phyloP scores from a whole-genome alignment of 2,888 invertebrate genomes.

The Drosophila helvetica region DNA sequence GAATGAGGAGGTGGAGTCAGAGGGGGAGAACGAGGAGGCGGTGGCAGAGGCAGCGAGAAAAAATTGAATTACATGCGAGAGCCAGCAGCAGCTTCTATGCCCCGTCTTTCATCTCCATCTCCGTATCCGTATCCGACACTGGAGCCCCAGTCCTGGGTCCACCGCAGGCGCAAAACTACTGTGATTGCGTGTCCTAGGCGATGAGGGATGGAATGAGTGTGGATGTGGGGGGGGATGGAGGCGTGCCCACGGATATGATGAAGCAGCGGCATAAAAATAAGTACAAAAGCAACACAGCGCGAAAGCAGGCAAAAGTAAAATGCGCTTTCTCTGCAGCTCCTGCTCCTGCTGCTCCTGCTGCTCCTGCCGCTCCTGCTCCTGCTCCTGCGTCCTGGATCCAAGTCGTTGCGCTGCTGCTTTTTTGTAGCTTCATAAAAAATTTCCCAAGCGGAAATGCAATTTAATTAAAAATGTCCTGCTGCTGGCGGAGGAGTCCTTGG shows the following conservation, averaged over 20 bases:
- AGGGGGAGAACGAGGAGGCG: slow-evolving; percentile 2
- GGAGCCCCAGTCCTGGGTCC: slow-evolving; percentile 44
- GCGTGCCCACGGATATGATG: slow-evolving; percentile 64
- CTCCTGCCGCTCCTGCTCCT: slow-evolving; percentile 4
- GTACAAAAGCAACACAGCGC: slow-evolving; percentile 61
- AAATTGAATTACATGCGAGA: slow-evolving; percentile 77
- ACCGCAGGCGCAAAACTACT: slow-evolving; percentile 79
- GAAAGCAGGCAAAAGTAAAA: slow-evolving; percentile 54
- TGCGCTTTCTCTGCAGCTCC: slow-evolving; percentile 39
- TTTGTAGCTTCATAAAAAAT: slow-evolving; percentile 80
- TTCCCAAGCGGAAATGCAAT: slow-evolving; percentile 81
- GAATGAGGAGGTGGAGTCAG: background rate
- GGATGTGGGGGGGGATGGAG: slow-evolving; percentile 8
- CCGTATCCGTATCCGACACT: slow-evolving; percentile 23
- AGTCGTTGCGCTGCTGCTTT: slow-evolving; percentile 42
- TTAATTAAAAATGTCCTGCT: slow-evolving; percentile 82
- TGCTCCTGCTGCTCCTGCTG: slow-evolving; percentile 11
- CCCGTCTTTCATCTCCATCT: slow-evolving; percentile 6
- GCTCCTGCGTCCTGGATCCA: slow-evolving; percentile 1
- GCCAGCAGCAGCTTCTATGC: slow-evolving; percentile 27
- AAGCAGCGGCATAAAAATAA: slow-evolving; percentile 76
- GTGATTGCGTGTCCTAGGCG: slow-evolving; percentile 61
- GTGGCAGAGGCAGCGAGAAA: slow-evolving; percentile 43
- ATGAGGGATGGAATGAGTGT: background rate
- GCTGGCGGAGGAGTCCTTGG: slow-evolving; percentile 40